Evolutionary conservation across 2,797 vertebrate genomes (phyloP).

Genomic region (Sylvia borin): DNA sequence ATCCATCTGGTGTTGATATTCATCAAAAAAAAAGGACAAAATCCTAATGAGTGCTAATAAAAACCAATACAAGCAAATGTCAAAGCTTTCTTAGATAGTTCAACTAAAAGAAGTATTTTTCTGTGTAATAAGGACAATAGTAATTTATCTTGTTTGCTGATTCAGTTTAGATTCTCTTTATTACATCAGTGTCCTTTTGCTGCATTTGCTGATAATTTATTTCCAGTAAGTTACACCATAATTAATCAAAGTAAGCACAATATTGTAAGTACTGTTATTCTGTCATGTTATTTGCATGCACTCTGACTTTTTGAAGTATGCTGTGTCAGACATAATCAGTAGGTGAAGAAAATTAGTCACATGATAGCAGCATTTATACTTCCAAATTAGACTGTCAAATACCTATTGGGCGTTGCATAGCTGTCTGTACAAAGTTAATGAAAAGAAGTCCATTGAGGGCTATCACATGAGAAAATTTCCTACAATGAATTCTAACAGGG

Average conservation of each 20-base stretch:
- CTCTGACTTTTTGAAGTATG: background rate
- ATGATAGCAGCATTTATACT: background rate
- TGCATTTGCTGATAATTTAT: background rate
- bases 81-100: background rate
- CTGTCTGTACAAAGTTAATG: background rate
- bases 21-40: background rate
- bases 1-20: background rate
- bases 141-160: background rate
- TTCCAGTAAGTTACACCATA: background rate
- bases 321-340: background rate
- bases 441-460: background rate
- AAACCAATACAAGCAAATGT: background rate
- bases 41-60: background rate
- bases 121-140: background rate
- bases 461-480: background rate
- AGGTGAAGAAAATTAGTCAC: background rate
- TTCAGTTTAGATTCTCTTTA: background rate
- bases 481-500: background rate
- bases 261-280: background rate
- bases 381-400: background rate
- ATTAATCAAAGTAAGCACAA: background rate
- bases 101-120: background rate
- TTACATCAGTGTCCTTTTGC: background rate
- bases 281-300: constrained; percentile 3
- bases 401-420: background rate